These are phyloP conservation scores for Catagonus wagneri DNA, from an alignment of 2,113 vertebrate genomes.

Conservation along the genomic window DNA sequence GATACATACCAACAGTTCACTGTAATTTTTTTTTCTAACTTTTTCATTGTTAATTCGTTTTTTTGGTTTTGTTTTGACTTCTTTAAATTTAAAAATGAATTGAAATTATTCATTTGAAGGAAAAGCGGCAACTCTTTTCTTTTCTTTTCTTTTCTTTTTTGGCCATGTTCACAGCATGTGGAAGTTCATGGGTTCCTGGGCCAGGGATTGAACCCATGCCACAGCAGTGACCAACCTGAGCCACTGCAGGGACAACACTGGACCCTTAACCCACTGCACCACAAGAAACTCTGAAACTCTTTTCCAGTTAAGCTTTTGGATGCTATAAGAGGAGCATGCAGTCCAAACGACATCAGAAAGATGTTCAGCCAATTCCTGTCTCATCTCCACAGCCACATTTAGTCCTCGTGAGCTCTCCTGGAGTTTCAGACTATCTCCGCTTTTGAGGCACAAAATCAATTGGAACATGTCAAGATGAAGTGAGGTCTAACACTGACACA, in stretches of 20 bases:
- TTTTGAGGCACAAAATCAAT: constrained; percentile 31
- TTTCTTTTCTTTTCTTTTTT: too few relatives aligned
- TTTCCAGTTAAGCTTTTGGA: neutral
- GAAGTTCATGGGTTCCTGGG: too few relatives aligned
- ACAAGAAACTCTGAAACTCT: neutral
- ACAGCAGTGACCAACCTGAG: too few relatives aligned
- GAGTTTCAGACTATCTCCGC: neutral
- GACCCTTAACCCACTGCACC: too few relatives aligned
- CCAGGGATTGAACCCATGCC: too few relatives aligned
- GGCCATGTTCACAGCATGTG: too few relatives aligned
- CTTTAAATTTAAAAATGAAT: constrained; percentile 25
- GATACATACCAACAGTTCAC: too few relatives aligned
- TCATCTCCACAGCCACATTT: neutral
- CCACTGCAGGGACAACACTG: too few relatives aligned
- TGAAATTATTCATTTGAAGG: constrained; percentile 4
- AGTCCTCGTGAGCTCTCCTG: neutral
- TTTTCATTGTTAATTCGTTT: neutral
- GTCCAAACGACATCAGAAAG: neutral
- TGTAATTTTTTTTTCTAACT: too few relatives aligned
- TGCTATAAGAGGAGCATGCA: neutral
- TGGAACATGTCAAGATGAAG: constrained; percentile 35
- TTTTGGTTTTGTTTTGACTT: constrained; percentile 12
- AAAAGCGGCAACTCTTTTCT: neutral
- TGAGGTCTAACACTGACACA: constrained; percentile 44
- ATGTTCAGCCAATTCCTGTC: neutral